Evolutionary conservation across 2,113 vertebrate species (phyloP).

Genomic region (Prochilodus magdalenae): DNA sequence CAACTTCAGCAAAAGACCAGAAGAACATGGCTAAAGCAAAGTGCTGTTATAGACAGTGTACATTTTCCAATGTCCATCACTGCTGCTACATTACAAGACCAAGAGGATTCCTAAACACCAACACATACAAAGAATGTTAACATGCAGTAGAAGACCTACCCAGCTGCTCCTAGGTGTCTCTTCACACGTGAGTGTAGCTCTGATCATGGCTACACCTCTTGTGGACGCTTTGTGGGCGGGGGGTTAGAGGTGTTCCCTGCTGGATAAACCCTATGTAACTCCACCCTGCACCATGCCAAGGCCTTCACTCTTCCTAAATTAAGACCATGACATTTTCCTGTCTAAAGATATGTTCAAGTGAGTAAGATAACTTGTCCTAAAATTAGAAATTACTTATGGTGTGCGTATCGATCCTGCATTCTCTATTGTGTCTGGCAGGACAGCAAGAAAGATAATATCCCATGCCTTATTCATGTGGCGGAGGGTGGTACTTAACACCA

Average conservation of each 20-base stretch:
- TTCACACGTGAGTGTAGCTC: neutral
- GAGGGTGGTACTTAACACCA: neutral
- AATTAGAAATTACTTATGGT: neutral
- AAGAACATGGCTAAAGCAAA: neutral
- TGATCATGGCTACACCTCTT: slow-evolving; percentile 2
- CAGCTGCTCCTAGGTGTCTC: slow-evolving; percentile 12
- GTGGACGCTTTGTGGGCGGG: slow-evolving; percentile 4
- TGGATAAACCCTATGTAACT: slow-evolving; percentile 24
- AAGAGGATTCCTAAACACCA: neutral
- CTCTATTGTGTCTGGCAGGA: neutral
- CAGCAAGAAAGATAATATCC: neutral
- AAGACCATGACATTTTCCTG: slow-evolving; percentile 58
- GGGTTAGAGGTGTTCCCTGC: neutral
- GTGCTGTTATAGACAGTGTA: neutral
- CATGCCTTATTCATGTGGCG: neutral
- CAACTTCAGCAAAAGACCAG: neutral
- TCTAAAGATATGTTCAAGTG: neutral
- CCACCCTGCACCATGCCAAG: slow-evolving; percentile 6
- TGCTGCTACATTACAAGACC: neutral
- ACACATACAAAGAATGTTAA: neutral
- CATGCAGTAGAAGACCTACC: slow-evolving; percentile 18
- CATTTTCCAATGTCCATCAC: neutral
- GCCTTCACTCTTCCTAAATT: slow-evolving; percentile 57
- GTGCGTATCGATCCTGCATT: neutral
- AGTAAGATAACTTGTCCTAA: neutral